A percentile compares a stretch with the other conserved stretches of the same genome.
These are phyloP conservation scores for Nymphalis polychloros DNA, from an alignment of 2,888 invertebrate genomes.

Conservation along the genomic window DNA sequence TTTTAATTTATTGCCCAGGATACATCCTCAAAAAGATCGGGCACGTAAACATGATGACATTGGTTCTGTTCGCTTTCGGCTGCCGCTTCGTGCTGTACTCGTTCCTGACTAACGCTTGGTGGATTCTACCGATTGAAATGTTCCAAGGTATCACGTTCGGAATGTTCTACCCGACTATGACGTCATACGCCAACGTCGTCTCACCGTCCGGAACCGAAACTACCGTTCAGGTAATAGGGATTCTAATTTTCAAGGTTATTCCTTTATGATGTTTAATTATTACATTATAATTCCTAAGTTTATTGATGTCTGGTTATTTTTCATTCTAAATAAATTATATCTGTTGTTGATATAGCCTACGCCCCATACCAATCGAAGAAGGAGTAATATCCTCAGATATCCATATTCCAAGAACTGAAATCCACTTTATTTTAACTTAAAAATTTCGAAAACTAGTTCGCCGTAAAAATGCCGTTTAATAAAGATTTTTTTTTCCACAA, in stretches of 20 bases:
- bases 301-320: too few species aligned
- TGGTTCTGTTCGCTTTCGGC: constrained; percentile 90
- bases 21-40: constrained; percentile 89
- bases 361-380: too few species aligned
- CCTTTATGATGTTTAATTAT: neutral
- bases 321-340: too few species aligned
- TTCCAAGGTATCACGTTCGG: constrained; percentile 94
- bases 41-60: constrained; percentile 90
- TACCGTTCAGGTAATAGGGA: constrained; percentile 86
- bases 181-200: constrained; percentile 91
- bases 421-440: too few species aligned
- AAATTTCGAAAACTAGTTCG: too few species aligned
- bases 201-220: constrained; percentile 93
- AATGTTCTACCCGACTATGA: constrained; percentile 93
- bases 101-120: constrained; percentile 89
- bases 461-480: too few species aligned
- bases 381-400: too few species aligned
- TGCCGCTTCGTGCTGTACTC: constrained; percentile 92
- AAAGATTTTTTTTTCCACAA: too few species aligned
- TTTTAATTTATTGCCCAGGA: constrained; percentile 64
- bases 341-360: too few species aligned
- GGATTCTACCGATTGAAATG: constrained; percentile 91
- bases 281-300: too few species aligned
- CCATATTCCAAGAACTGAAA: too few species aligned
- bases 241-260: neutral